Evolutionary conservation across 2,797 vertebrate genomes (phyloP).

Genomic region (Staurois parvus): DNA sequence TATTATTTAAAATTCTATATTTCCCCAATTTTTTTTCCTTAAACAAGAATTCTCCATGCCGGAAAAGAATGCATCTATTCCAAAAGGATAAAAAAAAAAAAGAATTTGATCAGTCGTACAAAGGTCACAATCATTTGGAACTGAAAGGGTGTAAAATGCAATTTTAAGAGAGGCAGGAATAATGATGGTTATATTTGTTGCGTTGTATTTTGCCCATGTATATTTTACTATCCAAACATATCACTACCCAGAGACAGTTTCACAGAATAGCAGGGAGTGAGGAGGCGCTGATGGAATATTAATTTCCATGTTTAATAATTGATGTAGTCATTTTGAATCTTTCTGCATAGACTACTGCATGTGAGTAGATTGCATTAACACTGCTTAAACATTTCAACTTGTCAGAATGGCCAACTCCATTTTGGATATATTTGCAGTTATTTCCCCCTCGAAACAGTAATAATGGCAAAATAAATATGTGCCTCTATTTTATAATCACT

Average conservation of each 20-base stretch:
- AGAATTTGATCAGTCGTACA: too few relatives aligned
- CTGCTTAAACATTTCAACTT: constrained; percentile 87
- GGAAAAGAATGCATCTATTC: too few relatives aligned
- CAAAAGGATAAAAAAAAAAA: too few relatives aligned
- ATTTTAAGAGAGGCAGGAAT: constrained; percentile 64
- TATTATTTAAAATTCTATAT: too few relatives aligned
- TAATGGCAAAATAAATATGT: constrained; percentile 85
- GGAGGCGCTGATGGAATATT: constrained; percentile 77
- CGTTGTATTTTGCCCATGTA: constrained; percentile 47
- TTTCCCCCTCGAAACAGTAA: constrained; percentile 88
- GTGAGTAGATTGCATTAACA: constrained; percentile 81
- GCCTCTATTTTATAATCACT: constrained; percentile 84
- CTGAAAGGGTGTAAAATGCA: constrained; percentile 37
- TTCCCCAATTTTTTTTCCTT: too few relatives aligned
- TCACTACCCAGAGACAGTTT: constrained; percentile 72
- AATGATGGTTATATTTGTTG: constrained; percentile 67
- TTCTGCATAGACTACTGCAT: constrained; percentile 80
- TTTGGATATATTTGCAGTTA: constrained; percentile 86
- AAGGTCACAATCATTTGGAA: neutral
- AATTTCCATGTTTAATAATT: constrained; percentile 89
- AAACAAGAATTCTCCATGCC: too few relatives aligned
- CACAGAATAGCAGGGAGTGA: constrained; percentile 74
- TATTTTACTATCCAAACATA: constrained; percentile 69
- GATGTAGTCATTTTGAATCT: constrained; percentile 87
- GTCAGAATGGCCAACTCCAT: constrained; percentile 84